Evolutionary conservation across 2,797 vertebrate genomes (phyloP).

Genomic region (Anguilla pacifica): DNA sequence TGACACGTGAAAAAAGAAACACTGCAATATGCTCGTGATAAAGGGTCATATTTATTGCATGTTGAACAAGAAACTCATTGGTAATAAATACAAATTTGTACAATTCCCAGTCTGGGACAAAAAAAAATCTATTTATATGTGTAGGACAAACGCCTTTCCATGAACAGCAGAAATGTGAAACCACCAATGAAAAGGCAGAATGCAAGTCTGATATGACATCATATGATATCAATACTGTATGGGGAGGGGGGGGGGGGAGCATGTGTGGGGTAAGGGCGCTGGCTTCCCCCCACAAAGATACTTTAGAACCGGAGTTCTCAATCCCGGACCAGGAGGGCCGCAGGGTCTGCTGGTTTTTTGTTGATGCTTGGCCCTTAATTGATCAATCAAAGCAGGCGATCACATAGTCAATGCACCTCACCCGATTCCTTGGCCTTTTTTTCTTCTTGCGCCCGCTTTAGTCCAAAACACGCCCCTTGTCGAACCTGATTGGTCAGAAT

Average conservation of each 20-base stretch:
- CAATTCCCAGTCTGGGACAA: slow-evolving; percentile 25
- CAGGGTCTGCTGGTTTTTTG: neutral
- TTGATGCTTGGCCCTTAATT: too few relatives aligned
- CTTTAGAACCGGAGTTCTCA: neutral
- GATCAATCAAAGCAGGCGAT: neutral
- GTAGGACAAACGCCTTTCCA: neutral
- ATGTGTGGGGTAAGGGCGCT: neutral
- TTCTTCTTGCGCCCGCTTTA: too few relatives aligned
- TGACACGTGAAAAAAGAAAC: neutral
- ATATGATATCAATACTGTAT: neutral
- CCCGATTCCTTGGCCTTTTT: too few relatives aligned
- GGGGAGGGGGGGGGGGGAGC: neutral
- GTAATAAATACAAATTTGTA: slow-evolving; percentile 53
- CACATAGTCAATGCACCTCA: too few relatives aligned
- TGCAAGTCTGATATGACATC: slow-evolving; percentile 11
- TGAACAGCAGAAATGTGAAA: neutral
- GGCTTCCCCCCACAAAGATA: neutral
- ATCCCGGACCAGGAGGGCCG: neutral
- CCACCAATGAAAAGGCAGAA: slow-evolving; percentile 15
- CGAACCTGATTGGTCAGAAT: too few relatives aligned
- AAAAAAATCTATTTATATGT: slow-evolving; percentile 6
- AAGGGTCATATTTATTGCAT: slow-evolving; percentile 37
- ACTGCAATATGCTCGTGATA: slow-evolving; percentile 2
- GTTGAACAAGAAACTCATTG: slow-evolving; percentile 32
- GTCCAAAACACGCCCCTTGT: too few relatives aligned